Percentiles rank a stretch among this genome's conserved stretches.
phyloP scores from a whole-genome alignment of 2,113 vertebrate genomes.

The Nothoprocta perdicaria region DNA sequence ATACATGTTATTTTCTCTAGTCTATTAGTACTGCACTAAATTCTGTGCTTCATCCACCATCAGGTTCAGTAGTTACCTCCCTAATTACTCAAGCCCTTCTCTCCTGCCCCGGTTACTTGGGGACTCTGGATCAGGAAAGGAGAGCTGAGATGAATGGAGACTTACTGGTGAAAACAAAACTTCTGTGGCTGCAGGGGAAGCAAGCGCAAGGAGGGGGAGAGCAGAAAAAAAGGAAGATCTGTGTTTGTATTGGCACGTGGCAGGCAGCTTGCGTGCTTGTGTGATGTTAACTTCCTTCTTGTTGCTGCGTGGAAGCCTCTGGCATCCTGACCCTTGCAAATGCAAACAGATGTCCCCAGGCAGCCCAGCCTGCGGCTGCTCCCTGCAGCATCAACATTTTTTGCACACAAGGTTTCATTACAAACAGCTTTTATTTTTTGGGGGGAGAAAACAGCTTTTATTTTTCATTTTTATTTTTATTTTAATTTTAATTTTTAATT shows the following conservation, averaged over 20 bases:
- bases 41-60: background rate
- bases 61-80: background rate
- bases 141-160: background rate
- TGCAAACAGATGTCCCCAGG: conserved; percentile 10
- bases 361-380: background rate
- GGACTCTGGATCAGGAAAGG: conserved; percentile 9
- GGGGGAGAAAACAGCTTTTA: background rate
- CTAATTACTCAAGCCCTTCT: background rate
- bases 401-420: background rate
- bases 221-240: background rate
- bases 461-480: background rate
- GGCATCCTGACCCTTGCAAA: conserved; percentile 2
- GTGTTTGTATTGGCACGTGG: conserved; percentile 18
- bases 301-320: background rate
- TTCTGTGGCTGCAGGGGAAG: background rate
- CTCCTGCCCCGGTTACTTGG: background rate
- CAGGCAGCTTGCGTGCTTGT: conserved; percentile 2
- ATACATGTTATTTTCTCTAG: background rate
- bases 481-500: background rate
- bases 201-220: background rate
- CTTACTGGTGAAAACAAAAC: background rate
- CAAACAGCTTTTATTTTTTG: background rate
- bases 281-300: conserved; percentile 13
- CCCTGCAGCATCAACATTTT: background rate
- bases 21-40: background rate